Evolutionary conservation across 2,797 vertebrate species (phyloP).

Genomic region (Spinibarbus caldwelli): DNA sequence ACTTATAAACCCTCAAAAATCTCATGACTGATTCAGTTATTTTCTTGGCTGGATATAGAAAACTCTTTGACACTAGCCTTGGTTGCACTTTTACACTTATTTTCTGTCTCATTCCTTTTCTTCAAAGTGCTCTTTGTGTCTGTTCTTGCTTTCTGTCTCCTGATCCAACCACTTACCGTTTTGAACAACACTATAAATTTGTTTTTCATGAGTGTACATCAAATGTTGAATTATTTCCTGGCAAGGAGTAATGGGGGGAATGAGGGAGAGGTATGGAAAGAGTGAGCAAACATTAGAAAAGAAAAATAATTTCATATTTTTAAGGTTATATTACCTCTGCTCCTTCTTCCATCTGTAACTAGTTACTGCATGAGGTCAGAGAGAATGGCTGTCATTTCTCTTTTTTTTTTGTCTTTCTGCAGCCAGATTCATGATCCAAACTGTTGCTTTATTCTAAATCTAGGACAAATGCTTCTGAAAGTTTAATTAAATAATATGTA

Average conservation of each 20-base stretch:
- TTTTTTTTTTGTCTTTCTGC: constrained; percentile 47
- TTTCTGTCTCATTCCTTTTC: constrained; percentile 19
- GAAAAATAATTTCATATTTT: constrained; percentile 66
- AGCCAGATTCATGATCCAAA: not conserved
- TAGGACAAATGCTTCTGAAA: not conserved
- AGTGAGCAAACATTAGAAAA: constrained; percentile 59
- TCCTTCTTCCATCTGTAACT: constrained; percentile 65
- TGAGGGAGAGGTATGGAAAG: constrained; percentile 69
- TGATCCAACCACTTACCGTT: constrained; percentile 52
- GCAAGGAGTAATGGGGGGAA: constrained; percentile 24
- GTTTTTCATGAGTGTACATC: constrained; percentile 57
- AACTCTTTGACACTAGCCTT: not conserved
- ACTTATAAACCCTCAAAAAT: not conserved
- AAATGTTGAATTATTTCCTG: constrained; percentile 10
- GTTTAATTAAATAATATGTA: not conserved
- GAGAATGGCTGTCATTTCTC: constrained; percentile 59
- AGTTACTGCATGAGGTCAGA: constrained; percentile 65
- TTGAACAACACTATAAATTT: constrained; percentile 61
- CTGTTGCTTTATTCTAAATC: not conserved
- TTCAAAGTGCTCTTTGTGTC: constrained; percentile 52
- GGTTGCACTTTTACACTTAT: not conserved
- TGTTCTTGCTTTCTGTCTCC: constrained; percentile 60
- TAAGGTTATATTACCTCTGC: constrained; percentile 55
- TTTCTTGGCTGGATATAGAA: not conserved
- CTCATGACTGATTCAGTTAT: constrained; percentile 11